A percentile compares a stretch with the other conserved stretches of the same genome.
These are phyloP conservation scores for Isurus oxyrinchus DNA, from an alignment of 2,113 vertebrate species.

Conservation along the genomic window DNA sequence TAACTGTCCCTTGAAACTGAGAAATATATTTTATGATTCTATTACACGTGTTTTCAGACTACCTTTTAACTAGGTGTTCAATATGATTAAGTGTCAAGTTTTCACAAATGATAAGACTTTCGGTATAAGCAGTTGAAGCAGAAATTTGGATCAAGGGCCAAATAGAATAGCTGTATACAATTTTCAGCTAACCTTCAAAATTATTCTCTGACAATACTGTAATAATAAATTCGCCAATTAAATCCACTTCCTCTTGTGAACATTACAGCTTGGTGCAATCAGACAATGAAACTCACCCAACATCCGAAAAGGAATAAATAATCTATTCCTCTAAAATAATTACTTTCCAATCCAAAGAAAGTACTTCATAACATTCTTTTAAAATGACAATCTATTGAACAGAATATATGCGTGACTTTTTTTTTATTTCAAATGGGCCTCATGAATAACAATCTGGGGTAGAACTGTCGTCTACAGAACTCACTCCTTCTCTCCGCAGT, in stretches of 20 bases:
- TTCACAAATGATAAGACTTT: background rate
- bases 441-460: background rate
- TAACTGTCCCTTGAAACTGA: background rate
- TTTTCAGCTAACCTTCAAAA: background rate
- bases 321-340: background rate
- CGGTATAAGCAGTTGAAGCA: background rate
- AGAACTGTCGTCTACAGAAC: background rate
- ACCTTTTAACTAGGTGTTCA: background rate
- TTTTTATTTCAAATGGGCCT: background rate
- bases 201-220: background rate
- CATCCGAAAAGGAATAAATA: background rate
- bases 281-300: background rate
- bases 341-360: background rate
- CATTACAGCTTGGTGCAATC: background rate
- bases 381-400: background rate
- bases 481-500: background rate
- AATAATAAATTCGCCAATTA: background rate
- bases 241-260: background rate
- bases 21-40: background rate
- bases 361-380: background rate
- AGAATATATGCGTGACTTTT: too few species aligned
- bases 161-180: background rate
- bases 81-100: background rate
- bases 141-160: background rate
- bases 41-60: background rate